Evolutionary conservation across 37 sponge, comb jelly and placozoan genomes (phyloP), one percentile per base, ranked within the genome.

Genomic region (Petrosia ficiformis): DNA sequence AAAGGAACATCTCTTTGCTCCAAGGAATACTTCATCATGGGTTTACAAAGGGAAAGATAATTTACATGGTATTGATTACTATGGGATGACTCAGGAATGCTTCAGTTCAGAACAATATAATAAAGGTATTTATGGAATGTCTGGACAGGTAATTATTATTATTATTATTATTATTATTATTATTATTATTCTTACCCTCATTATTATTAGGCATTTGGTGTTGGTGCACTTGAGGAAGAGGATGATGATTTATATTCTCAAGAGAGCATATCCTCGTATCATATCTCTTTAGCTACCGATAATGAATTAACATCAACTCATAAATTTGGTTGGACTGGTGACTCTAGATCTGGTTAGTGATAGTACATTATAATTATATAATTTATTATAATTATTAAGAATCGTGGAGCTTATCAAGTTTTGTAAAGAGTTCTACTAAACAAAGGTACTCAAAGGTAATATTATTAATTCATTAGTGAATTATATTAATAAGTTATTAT

Each of bases 161-260:
- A 22, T 26, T 26, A 26, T 61, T n/a, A 61, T 11, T 61, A n/a
- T 29, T 61, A n/a, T 48, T 48, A 48, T 48, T 48, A 48, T 33
- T 65, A 65, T 65, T 48, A 48, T 48, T 14, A 8, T 48, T 48
- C 14, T 8, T 48, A 48, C 54, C 54, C 54, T 48, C 8, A 48
- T 34, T 31, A 72, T 76, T 38, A 37, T 33, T 59, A 95, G 89
- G 97, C 93, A 59, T 96, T 96, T 82, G 97, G 97, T 36, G 67
- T 82, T n/a, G 97, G 97, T 22, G 97, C 97, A 39, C 80, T 93
- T 44, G 97, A 96, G 26, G 92, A 82, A 42, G 91, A 85, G 1
- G 93, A 92, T 26, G 93, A 87, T 6, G 82, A 93, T 32, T 70
- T 96, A 30, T 96, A 93, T 72, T 82, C 65, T 16, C 75, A 42